phyloP scores from a whole-genome alignment of 1,140 invertebrate species.

The Caerostris extrusa region DNA sequence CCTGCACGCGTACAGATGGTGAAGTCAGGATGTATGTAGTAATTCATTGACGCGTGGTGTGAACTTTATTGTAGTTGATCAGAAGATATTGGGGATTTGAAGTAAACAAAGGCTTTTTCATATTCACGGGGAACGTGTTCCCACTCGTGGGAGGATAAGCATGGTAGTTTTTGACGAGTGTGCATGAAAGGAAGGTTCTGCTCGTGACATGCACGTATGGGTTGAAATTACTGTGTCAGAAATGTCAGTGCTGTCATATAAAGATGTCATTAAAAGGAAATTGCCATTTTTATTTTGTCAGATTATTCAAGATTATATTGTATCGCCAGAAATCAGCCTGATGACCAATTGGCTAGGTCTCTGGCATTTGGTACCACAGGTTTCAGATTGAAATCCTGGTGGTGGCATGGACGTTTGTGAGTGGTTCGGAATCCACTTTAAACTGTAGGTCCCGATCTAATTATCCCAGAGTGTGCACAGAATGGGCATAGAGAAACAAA shows the following conservation, averaged over 20 bases:
- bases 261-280: neutral
- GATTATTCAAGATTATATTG: too few relatives aligned
- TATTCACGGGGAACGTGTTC: neutral
- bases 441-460: too few relatives aligned
- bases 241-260: neutral
- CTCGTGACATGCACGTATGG: neutral
- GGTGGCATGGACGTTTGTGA: too few relatives aligned
- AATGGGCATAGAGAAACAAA: too few relatives aligned
- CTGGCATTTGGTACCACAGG: neutral
- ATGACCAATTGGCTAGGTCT: neutral
- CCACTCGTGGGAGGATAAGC: neutral
- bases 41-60: neutral
- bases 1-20: conserved; percentile 23
- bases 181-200: neutral
- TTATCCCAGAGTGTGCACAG: too few relatives aligned
- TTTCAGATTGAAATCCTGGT: too few relatives aligned
- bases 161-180: neutral
- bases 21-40: neutral
- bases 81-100: neutral
- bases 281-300: neutral
- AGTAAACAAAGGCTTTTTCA: neutral
- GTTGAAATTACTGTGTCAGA: neutral
- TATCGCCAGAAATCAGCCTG: too few relatives aligned
- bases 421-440: too few relatives aligned
- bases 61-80: neutral